Conservation (phyloP, 2,113 vertebrate species). For the Promerops cafer region DNA sequence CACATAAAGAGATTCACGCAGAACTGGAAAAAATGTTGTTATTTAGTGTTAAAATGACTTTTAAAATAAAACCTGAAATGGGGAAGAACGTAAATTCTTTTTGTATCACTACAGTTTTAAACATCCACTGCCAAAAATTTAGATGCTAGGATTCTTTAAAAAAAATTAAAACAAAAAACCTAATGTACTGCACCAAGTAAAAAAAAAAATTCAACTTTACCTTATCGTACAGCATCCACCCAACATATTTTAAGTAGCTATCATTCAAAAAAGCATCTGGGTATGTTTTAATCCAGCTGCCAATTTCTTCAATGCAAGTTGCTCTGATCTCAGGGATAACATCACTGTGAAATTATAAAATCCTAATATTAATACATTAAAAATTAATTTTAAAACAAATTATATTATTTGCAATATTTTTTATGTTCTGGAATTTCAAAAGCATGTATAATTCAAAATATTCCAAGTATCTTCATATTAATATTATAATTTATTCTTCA, state of each 20-base stretch:
- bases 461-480: background rate
- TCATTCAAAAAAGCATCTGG: slow-evolving; percentile 82
- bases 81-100: background rate
- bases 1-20: background rate
- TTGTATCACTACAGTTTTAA: background rate
- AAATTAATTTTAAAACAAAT: background rate
- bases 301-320: slow-evolving; percentile 85
- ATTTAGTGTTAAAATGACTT: background rate
- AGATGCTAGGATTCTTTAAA: background rate
- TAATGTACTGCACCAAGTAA: background rate
- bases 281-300: slow-evolving; percentile 83
- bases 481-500: background rate
- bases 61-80: background rate
- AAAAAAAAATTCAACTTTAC: slow-evolving; percentile 39
- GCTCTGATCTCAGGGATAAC: slow-evolving; percentile 86
- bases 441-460: background rate
- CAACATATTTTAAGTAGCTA: slow-evolving; percentile 87
- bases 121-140: background rate
- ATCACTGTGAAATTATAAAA: slow-evolving; percentile 71
- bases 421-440: background rate
- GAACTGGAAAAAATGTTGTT: background rate
- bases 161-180: background rate
- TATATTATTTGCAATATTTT: background rate
- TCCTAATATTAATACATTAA: background rate
- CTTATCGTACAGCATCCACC: slow-evolving; percentile 92